Conservation (phyloP, 2,797 vertebrate species). For the Tadarida brasiliensis region DNA sequence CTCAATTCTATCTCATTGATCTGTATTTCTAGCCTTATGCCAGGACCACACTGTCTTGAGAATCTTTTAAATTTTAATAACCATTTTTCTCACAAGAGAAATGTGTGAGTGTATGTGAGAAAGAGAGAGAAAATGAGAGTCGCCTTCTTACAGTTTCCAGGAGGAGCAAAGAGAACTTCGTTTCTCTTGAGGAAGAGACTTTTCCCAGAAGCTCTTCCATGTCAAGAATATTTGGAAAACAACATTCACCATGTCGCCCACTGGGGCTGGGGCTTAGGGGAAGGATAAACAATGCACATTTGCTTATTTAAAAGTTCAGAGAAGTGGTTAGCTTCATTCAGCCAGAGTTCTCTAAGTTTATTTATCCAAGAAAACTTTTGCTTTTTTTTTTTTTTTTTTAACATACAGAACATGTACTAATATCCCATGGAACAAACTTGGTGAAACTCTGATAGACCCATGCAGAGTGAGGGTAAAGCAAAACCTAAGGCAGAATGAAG, state of each 20-base stretch:
- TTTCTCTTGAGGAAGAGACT: background rate
- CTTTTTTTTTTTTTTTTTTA: background rate
- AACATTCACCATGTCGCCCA: rapidly evolving
- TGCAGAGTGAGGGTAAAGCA: background rate
- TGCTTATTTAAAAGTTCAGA: background rate
- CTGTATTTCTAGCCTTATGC: slow-evolving; percentile 40
- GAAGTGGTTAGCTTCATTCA: background rate
- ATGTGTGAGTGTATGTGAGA: slow-evolving; percentile 69
- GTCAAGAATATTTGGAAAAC: slow-evolving; percentile 43
- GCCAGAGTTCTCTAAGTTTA: background rate
- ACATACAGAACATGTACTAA: background rate
- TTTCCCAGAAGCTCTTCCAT: background rate
- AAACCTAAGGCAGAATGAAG: background rate
- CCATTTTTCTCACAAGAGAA: slow-evolving; percentile 64
- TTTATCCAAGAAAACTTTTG: background rate
- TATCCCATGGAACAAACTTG: background rate
- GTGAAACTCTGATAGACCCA: background rate
- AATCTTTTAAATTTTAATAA: slow-evolving; percentile 73
- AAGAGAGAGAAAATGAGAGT: slow-evolving; percentile 69
- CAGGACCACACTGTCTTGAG: background rate
- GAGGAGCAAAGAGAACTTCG: slow-evolving; percentile 24
- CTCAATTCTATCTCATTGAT: slow-evolving; percentile 46
- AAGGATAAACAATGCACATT: background rate
- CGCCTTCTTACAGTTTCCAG: slow-evolving; percentile 52
- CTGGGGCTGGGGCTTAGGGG: background rate